Evolutionary conservation across 2,797 vertebrate genomes (phyloP).

Genomic region (Mastacembelus armatus): DNA sequence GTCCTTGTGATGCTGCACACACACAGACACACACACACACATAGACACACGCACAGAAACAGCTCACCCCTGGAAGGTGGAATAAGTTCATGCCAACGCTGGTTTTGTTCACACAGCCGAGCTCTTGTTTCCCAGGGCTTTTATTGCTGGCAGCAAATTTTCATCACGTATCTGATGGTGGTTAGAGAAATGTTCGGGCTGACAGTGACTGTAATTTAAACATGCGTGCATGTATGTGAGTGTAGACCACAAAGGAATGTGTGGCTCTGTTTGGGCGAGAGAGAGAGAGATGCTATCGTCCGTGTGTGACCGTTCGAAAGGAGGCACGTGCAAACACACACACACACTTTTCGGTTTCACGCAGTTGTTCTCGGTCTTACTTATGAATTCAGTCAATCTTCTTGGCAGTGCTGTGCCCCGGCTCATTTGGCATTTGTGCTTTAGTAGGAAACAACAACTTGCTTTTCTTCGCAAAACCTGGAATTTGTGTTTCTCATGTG

Average conservation of each 20-base stretch:
- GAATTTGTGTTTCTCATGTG: constrained; percentile 1
- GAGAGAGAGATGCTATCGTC: constrained; percentile 52
- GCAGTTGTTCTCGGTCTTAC: constrained; percentile 19
- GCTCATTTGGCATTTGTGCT: constrained; percentile 27
- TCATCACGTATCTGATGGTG: constrained; percentile 67
- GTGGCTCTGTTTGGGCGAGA: constrained; percentile 42
- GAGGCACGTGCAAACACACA: constrained; percentile 16
- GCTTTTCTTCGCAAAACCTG: constrained; percentile 12
- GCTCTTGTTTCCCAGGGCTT: constrained; percentile 67
- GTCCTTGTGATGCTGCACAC: no score
- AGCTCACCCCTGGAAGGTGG: constrained; percentile 28
- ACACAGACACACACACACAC: neutral
- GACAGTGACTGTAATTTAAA: constrained; percentile 75
- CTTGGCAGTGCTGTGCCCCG: constrained; percentile 9
- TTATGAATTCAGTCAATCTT: constrained; percentile 44
- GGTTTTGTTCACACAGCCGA: constrained; percentile 49
- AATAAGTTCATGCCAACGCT: constrained; percentile 45
- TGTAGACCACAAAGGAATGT: constrained; percentile 66
- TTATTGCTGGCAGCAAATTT: constrained; percentile 63
- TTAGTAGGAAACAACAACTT: constrained; percentile 22
- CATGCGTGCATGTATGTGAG: constrained; percentile 31
- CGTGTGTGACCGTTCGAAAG: constrained; percentile 9
- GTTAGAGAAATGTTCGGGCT: constrained; percentile 65
- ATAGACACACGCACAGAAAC: constrained; percentile 22
- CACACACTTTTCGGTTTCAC: constrained; percentile 29